Conservation (phyloP, 1,140 invertebrate species). For the Nephila pilipes region DNA sequence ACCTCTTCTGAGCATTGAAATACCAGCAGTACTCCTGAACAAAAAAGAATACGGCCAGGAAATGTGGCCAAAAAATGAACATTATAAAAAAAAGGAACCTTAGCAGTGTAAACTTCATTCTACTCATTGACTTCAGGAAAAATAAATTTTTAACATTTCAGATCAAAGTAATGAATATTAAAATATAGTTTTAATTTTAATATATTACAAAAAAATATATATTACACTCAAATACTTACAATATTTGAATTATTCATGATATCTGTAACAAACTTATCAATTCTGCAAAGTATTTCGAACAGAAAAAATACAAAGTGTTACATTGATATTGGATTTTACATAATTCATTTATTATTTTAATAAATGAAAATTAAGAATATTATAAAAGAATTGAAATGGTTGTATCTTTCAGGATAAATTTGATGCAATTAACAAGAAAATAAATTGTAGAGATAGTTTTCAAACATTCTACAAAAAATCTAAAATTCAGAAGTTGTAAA, state of each 20-base stretch:
- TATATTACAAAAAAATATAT: not conserved
- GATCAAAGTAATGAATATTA: no score
- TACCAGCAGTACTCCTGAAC: conserved; percentile 99
- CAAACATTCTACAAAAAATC: no score
- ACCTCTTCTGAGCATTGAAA: conserved; percentile 99
- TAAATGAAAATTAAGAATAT: no score
- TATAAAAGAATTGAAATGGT: no score
- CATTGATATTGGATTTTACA: no score
- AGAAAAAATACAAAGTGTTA: no score
- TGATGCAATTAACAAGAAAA: no score
- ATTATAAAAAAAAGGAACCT: conserved; percentile 99
- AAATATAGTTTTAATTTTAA: not conserved
- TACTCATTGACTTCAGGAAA: conserved; percentile 84
- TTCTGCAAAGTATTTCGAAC: conserved; percentile 65
- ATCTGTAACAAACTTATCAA: conserved; percentile 65
- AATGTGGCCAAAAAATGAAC: conserved; percentile 97
- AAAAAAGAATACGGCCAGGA: conserved; percentile 97
- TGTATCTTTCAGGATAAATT: no score
- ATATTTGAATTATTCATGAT: conserved; percentile 65
- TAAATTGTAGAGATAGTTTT: no score
- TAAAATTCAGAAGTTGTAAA: no score
- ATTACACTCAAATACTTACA: conserved; percentile 45
- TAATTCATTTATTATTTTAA: no score
- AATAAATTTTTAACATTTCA: no score
- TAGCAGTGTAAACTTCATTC: conserved; percentile 96